phyloP scores from a whole-genome alignment of 1,140 invertebrate species.

The Lamellibrachia luymesi region DNA sequence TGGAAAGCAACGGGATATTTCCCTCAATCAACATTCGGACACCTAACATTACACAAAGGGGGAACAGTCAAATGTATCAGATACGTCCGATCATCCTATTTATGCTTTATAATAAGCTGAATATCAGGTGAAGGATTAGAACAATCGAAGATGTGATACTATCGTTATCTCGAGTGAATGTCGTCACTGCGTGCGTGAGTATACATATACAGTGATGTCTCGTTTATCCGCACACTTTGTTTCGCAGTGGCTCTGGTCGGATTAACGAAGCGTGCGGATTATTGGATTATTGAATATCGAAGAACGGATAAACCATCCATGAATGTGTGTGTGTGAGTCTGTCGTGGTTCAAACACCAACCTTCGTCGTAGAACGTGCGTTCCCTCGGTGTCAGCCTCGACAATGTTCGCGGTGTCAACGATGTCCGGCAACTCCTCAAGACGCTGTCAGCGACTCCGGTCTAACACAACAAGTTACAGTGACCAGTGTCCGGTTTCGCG shows the following conservation, averaged over 20 bases:
- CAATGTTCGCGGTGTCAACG: not conserved
- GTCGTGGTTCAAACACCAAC: not conserved
- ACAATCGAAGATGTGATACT: not conserved
- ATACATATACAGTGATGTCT: too few species aligned
- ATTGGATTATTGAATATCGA: too few species aligned
- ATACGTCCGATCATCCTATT: too few species aligned
- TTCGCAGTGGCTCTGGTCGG: too few species aligned
- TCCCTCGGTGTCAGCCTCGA: not conserved
- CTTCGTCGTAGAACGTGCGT: not conserved
- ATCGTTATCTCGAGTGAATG: not conserved
- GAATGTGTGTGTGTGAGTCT: not conserved
- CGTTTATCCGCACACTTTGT: too few species aligned
- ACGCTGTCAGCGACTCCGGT: not conserved
- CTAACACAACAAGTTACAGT: not conserved
- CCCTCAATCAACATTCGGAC: too few species aligned
- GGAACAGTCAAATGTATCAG: too few species aligned
- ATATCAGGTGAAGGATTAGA: not conserved
- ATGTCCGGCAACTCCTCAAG: not conserved
- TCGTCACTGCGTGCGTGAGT: too few species aligned
- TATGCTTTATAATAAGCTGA: not conserved
- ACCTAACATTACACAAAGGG: too few species aligned
- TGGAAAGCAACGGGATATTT: too few species aligned
- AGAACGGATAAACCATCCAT: too few species aligned
- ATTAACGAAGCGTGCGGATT: too few species aligned
- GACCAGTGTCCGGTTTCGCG: not conserved